These are phyloP conservation scores for Himalopsyche phryganea DNA, from an alignment of 1,140 invertebrate genomes.

Conservation along the genomic window DNA sequence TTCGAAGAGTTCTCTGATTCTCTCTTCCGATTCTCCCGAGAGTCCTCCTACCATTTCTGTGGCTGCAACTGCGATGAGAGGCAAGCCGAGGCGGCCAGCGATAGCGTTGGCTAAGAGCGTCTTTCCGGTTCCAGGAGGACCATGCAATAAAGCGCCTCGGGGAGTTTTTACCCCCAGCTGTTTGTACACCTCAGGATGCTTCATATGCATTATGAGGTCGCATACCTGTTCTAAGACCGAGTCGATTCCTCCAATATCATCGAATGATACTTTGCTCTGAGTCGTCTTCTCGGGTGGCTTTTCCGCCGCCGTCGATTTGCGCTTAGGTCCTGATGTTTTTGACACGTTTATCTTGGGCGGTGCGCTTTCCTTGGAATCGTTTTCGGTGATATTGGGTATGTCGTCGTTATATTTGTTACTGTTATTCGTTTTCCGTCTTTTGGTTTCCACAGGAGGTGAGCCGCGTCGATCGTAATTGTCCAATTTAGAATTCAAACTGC, in stretches of 20 bases:
- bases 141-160: slow-evolving; percentile 82
- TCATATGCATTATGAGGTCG: slow-evolving; percentile 77
- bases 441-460: background rate
- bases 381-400: background rate
- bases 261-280: slow-evolving; percentile 56
- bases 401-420: slow-evolving; percentile 3
- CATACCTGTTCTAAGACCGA: slow-evolving; percentile 72
- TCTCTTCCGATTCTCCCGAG: slow-evolving; percentile 92
- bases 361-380: slow-evolving; percentile 2
- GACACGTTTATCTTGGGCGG: slow-evolving; percentile 3
- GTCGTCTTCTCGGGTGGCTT: slow-evolving; percentile 34
- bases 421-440: background rate
- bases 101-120: slow-evolving; percentile 88
- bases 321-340: slow-evolving; percentile 1
- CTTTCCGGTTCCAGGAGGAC: slow-evolving; percentile 92
- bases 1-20: slow-evolving; percentile 88
- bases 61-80: slow-evolving; percentile 80
- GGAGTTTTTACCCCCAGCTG: slow-evolving; percentile 78
- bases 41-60: slow-evolving; percentile 92
- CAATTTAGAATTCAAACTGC: background rate
- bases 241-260: slow-evolving; percentile 73
- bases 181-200: slow-evolving; percentile 77
- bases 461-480: background rate
- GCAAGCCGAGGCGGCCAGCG: slow-evolving; percentile 69
- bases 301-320: slow-evolving; percentile 1